These are phyloP conservation scores for Lepidochrysops patricia DNA, from an alignment of 2,888 invertebrate species.

Conservation along the genomic window DNA sequence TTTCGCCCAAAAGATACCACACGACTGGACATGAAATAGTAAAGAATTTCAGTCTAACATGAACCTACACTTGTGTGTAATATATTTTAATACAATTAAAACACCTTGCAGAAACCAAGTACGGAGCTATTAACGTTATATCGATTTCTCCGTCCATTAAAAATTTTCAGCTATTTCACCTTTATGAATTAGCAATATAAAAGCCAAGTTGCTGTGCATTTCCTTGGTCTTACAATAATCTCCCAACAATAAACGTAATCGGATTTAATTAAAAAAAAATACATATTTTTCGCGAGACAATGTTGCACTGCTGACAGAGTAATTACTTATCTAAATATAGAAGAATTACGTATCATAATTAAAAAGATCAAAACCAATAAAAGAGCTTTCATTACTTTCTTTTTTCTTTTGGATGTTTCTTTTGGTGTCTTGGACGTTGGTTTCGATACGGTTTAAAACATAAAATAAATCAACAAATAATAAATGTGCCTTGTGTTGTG, in stretches of 20 bases:
- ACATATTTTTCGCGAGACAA: background rate
- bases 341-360: no score
- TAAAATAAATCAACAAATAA: no score
- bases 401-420: no score
- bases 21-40: background rate
- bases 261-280: background rate
- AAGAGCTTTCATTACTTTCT: no score
- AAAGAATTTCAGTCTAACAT: background rate
- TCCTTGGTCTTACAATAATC: conserved; percentile 8
- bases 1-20: background rate
- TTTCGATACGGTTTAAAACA: no score
- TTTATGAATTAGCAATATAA: conserved; percentile 17
- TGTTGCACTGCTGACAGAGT: background rate
- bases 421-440: no score
- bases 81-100: conserved; percentile 12
- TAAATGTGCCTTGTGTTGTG: no score
- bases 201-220: conserved; percentile 12
- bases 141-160: conserved; percentile 47
- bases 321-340: no score
- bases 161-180: conserved; percentile 36
- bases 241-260: background rate
- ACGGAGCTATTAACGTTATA: conserved; percentile 40
- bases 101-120: conserved; percentile 46
- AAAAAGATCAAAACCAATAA: background rate
- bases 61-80: background rate